Evolutionary conservation across 1,140 invertebrate genomes (phyloP), one percentile per base, ranked within the genome.

Genomic region (Sitodiplosis mosellana): DNA sequence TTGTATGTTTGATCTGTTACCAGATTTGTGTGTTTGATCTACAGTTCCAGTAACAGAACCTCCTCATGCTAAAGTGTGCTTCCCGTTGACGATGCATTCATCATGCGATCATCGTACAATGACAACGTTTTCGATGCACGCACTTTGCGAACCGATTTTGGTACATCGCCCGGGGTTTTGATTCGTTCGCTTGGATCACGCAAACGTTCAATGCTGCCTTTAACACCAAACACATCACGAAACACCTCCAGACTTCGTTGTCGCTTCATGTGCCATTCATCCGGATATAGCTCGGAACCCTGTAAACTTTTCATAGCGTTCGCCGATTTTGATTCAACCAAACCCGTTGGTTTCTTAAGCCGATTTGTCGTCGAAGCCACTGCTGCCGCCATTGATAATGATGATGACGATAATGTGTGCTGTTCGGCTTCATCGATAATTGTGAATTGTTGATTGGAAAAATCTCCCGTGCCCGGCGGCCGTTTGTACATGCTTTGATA

Each of bases 91-190:
- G 70, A 17, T n/a, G 36, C 36, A 17, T 14, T 69, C 49, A 69
- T 69, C 69, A 89, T 84, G 27, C 86, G 69, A 57, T 90, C 87
- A 56, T 89, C 85, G 57, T 88, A 89, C 2, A 89, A 62, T 14
- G 85, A 88, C 53, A 89, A 76, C 49, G 86, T 71, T 56, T 75
- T 69, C 51, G 58, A 56, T 42, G 68, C 63, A 33, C 81, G 66
- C 14, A 78, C 75, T 53, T 75, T 73, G 11, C 81, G 55, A 2
- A 83, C 77, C 0, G 80, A 81, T 0, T 80, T 77, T 5, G 84
- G 83, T 1, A 87, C 71, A 59, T 83, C 80, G 0, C 83, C 80
- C 0, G 85, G 84, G 0, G 85, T 88, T 61, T 88, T 87, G 2
- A 87, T 78, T 47, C 83, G 69, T 22, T 74, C 74, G 42, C 78